phyloP scores from a whole-genome alignment of 1,140 invertebrate species.

The Mercenaria mercenaria region DNA sequence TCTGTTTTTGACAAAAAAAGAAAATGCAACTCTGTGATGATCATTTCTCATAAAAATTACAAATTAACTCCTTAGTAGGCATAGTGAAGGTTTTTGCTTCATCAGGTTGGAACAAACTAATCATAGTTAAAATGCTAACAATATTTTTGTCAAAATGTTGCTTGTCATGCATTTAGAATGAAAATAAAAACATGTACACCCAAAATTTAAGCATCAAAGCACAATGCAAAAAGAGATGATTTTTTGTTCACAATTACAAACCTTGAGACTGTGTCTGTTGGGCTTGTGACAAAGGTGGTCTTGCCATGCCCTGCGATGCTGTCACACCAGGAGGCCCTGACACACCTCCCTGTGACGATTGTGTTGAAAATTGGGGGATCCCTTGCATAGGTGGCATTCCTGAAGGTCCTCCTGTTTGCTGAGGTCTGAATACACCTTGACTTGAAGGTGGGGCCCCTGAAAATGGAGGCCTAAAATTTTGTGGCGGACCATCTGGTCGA shows the following conservation, averaged over 20 bases:
- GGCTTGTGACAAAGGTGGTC: neutral
- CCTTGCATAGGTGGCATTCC: slow-evolving; percentile 35
- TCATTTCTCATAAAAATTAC: no score
- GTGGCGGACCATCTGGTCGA: neutral
- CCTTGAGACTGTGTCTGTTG: neutral
- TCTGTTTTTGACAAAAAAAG: no score
- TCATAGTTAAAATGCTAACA: neutral
- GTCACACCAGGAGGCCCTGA: neutral
- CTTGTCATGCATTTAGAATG: neutral
- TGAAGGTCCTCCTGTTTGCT: neutral
- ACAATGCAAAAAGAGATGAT: neutral
- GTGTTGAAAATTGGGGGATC: neutral
- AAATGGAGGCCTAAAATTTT: neutral
- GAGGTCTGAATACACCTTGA: neutral
- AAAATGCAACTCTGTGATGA: no score
- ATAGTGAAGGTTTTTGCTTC: no score
- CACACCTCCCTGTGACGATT: neutral
- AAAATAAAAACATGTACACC: neutral
- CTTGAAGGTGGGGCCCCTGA: neutral
- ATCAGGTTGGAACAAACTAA: no score
- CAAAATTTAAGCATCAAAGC: slow-evolving; percentile 8
- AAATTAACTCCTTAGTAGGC: no score
- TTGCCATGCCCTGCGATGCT: neutral
- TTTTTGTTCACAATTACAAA: no score
- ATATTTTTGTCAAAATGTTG: neutral